phyloP scores from a whole-genome alignment of 1,140 invertebrate species.

The Teleogryllus occipitalis region DNA sequence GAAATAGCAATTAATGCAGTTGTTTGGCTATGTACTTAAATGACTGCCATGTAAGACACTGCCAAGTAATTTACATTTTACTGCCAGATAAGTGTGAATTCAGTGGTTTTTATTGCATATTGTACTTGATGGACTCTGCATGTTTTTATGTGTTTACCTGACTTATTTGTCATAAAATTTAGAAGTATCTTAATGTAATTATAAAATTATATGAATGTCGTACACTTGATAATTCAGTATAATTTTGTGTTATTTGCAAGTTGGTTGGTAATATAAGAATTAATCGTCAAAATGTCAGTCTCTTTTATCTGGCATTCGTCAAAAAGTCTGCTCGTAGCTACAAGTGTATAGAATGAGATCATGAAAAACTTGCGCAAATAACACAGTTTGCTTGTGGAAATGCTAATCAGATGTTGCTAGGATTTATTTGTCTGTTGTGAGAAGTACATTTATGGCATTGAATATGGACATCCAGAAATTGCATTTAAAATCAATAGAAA shows the following conservation, averaged over 20 bases:
- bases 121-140: not conserved
- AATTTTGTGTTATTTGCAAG: slow-evolving; percentile 5
- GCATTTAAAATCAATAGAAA: not conserved
- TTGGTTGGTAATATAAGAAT: not conserved
- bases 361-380: not conserved
- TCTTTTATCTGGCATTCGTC: not conserved
- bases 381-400: not conserved
- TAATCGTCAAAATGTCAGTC: not conserved
- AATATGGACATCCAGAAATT: not conserved
- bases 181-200: slow-evolving; percentile 11
- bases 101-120: not conserved
- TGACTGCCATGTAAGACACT: not conserved
- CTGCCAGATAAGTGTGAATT: not conserved
- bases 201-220: slow-evolving; percentile 9
- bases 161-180: slow-evolving; percentile 16
- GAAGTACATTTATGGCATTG: not conserved
- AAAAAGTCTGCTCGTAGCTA: not conserved
- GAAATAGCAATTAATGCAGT: not conserved
- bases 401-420: not conserved
- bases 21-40: not conserved
- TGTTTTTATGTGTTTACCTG: not conserved
- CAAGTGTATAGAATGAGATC: not conserved
- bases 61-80: not conserved
- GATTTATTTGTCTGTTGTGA: not conserved
- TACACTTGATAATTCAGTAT: slow-evolving; percentile 8